These are phyloP conservation scores for Plectropomus leopardus DNA, from an alignment of 2,113 vertebrate species.

Conservation along the genomic window DNA sequence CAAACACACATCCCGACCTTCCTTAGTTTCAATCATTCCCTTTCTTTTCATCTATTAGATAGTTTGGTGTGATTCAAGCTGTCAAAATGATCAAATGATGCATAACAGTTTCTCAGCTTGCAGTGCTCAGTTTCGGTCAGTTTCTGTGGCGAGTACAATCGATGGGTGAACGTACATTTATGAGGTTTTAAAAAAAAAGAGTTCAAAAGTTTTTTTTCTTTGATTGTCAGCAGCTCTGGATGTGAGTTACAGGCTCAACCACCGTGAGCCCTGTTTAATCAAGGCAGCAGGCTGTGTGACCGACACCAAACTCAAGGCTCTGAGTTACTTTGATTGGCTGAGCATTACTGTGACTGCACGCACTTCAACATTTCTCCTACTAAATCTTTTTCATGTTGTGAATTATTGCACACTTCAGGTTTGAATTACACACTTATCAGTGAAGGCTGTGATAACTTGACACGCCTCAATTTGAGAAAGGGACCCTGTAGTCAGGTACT, in stretches of 20 bases:
- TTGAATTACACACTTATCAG: background rate
- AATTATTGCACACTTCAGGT: background rate
- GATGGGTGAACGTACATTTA: background rate
- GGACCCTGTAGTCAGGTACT: background rate
- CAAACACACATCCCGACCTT: background rate
- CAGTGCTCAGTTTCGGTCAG: background rate
- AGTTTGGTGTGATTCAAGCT: background rate
- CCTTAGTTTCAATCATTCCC: background rate
- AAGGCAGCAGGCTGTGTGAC: background rate
- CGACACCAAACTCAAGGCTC: background rate
- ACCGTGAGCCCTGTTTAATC: background rate
- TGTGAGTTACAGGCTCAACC: background rate
- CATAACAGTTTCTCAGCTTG: background rate
- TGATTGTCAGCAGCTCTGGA: background rate
- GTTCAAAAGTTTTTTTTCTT: background rate
- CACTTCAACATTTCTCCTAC: background rate
- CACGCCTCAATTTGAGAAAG: background rate
- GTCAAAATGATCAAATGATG: slow-evolving; percentile 9
- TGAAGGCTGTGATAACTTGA: background rate
- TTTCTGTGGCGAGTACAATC: background rate
- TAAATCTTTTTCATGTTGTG: background rate
- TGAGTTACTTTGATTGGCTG: background rate
- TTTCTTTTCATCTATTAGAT: background rate
- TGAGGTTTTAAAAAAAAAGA: background rate
- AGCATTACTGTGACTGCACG: background rate